Conservation (phyloP, 1,140 invertebrate species). For the Vollenhovia emeryi region DNA sequence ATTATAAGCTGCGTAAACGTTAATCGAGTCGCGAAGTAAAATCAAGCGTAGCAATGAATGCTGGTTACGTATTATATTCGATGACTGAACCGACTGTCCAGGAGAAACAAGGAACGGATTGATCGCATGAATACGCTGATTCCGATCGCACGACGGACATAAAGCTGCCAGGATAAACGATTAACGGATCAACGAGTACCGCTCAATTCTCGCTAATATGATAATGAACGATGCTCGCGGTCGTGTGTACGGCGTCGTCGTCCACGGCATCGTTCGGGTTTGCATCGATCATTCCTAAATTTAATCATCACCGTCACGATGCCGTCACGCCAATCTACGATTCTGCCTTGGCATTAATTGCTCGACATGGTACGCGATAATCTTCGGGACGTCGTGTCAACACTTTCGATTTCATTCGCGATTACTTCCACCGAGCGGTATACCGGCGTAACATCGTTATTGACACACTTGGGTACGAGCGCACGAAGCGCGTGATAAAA, state of each 20-base stretch:
- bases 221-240: slow-evolving; percentile 9
- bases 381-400: neutral
- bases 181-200: slow-evolving; percentile 11
- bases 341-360: neutral
- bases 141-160: neutral
- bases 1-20: neutral
- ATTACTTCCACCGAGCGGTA: neutral
- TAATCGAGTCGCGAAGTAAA: neutral
- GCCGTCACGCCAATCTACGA: neutral
- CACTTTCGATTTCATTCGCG: neutral
- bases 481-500: slow-evolving; percentile 8
- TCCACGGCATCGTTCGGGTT: neutral
- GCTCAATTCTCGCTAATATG: slow-evolving; percentile 16
- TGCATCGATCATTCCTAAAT: slow-evolving; percentile 41
- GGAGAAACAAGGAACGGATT: neutral
- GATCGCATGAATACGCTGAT: neutral
- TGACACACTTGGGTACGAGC: neutral
- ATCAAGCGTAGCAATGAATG: neutral
- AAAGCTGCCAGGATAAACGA: slow-evolving; percentile 1
- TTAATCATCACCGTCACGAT: slow-evolving; percentile 13
- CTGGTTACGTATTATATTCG: neutral
- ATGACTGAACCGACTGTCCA: neutral
- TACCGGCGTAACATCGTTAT: neutral
- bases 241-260: neutral
- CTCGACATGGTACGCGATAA: neutral